Evolutionary conservation across 1,140 invertebrate genomes (phyloP).

Genomic region (Branchinecta lynchi): DNA sequence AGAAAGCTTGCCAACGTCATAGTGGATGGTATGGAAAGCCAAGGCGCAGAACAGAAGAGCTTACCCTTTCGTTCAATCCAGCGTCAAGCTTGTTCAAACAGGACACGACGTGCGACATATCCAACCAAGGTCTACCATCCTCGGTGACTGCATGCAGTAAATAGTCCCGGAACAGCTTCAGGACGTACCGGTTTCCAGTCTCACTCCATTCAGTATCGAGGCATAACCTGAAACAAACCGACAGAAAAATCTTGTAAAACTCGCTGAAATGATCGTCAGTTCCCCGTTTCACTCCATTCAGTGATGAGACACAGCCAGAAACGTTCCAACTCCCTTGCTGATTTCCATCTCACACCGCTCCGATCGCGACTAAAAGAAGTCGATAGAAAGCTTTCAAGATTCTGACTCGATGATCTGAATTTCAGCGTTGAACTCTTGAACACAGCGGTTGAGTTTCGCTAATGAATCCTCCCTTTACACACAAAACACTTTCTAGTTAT

Average conservation of each 20-base stretch:
- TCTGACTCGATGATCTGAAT: too few species aligned
- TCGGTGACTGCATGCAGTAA: conserved; percentile 85
- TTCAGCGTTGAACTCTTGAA: too few species aligned
- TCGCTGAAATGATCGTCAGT: conserved; percentile 36
- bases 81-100: conserved; percentile 86
- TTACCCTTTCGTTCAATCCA: conserved; percentile 70
- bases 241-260: conserved; percentile 13
- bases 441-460: too few species aligned
- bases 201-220: conserved; percentile 89
- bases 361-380: too few species aligned
- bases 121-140: conserved; percentile 85
- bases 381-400: too few species aligned
- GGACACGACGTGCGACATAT: conserved; percentile 83
- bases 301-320: conserved; percentile 73
- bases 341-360: too few species aligned
- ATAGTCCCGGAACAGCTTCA: conserved; percentile 95
- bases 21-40: too few species aligned
- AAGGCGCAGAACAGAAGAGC: too few species aligned
- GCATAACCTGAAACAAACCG: conserved; percentile 48
- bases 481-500: too few species aligned
- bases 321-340: conserved; percentile 14
- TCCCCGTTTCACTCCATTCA: conserved; percentile 91
- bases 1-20: too few species aligned
- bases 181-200: conserved; percentile 91
- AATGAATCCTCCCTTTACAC: too few species aligned